Conservation (phyloP, 2,797 vertebrate genomes). For the Amblyopsis hoosieri region DNA sequence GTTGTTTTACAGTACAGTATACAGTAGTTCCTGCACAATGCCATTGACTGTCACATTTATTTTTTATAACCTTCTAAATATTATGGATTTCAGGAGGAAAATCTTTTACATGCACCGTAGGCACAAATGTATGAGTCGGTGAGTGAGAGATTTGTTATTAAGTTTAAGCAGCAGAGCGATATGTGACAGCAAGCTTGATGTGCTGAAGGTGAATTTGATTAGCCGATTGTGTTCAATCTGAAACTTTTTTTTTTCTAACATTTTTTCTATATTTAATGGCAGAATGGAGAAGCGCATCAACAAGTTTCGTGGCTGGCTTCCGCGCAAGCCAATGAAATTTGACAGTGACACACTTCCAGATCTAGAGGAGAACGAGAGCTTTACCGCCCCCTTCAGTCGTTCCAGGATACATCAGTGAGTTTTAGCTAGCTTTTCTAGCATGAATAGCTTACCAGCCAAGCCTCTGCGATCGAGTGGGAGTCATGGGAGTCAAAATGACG, state of each 20-base stretch:
- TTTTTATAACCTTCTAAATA: background rate
- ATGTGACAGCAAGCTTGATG: background rate
- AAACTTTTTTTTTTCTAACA: too few species aligned
- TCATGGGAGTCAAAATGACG: too few species aligned
- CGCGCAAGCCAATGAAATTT: slow-evolving; percentile 92
- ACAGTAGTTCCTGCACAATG: background rate
- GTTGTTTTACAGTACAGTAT: background rate
- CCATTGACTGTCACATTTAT: background rate
- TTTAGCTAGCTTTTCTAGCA: background rate
- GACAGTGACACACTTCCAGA: slow-evolving; percentile 89
- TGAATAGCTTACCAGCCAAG: too few species aligned
- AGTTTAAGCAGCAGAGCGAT: background rate
- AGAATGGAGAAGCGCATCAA: slow-evolving; percentile 95
- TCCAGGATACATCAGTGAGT: slow-evolving; percentile 95
- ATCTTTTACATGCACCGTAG: slow-evolving; percentile 92
- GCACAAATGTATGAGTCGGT: slow-evolving; percentile 95
- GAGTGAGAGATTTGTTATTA: slow-evolving; percentile 47
- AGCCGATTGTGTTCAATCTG: too few species aligned
- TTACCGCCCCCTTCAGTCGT: slow-evolving; percentile 93
- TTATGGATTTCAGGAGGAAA: slow-evolving; percentile 88
- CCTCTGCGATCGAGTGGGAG: too few species aligned
- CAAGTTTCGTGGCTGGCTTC: slow-evolving; percentile 92
- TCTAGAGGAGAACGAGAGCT: slow-evolving; percentile 94
- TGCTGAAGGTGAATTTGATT: too few species aligned
- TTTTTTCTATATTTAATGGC: background rate